Base-by-base conservation (phyloP, 2,797 vertebrate species). In the Thripadectes ignobilis region DNA sequence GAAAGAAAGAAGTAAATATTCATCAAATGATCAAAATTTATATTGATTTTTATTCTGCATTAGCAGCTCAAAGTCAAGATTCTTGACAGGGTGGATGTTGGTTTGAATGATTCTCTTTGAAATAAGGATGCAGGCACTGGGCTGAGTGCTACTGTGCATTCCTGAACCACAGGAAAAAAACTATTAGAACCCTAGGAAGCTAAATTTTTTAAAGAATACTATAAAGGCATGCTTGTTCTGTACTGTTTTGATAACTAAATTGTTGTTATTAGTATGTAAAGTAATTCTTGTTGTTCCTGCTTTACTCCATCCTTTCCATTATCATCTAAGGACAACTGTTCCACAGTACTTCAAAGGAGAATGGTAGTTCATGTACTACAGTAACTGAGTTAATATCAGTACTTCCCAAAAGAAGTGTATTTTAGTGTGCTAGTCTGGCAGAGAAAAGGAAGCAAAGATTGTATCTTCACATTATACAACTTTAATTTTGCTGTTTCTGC, bases 1-100 rank as follows among this genome's bases (percentile, higher is more conserved):
- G 49, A 93, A 98, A 97, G 98, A 98, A 97, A 98, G 97, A 98
- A 97, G 98, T 98, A 98, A 98, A 98, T 98, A 98, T 98, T 98
- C 98, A 98, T 98, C 98, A 98, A 98, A 98, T 98, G 98, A 98
- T 98, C 97, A 98, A 98, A 98, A 98, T 98, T 98, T 98, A 98
- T 98, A 99, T 98, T 98, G 98, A 99, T 98, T 98, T 98, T 98
- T 98, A 98, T 98, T 98, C 97, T 97, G 96, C 98, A 98, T 98
- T 98, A 98, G 98, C 98, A 98, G 98, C 98, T 98, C 98, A 98
- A 98, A 98, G 98, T 98, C 88, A 94, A 97, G 97, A 97, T 96
- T 98, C 97, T 98, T 98, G 98, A 98, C 98, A 98, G 97, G 93
- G 91, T 96, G 77, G 95, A 96, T 96, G 97, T 97, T n/a, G 96